Evolutionary conservation across 2,797 vertebrate genomes (phyloP).

Genomic region (Hydrolagus colliei): DNA sequence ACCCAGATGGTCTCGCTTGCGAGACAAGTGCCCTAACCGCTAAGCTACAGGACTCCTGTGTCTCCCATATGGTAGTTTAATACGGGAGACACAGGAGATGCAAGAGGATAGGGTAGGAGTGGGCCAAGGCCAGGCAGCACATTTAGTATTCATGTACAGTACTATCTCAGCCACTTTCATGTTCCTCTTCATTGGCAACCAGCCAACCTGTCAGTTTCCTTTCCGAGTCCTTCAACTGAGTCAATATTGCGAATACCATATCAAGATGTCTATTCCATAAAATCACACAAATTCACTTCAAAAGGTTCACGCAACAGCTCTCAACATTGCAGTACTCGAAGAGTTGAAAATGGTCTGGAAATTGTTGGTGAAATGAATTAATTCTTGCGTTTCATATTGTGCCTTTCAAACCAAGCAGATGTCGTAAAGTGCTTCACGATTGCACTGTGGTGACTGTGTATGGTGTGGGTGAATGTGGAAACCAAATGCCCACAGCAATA

Average conservation of each 20-base stretch:
- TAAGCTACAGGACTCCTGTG: too few relatives aligned
- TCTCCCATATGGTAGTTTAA: too few relatives aligned
- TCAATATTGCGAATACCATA: background rate
- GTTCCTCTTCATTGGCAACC: background rate
- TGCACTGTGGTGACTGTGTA: too few relatives aligned
- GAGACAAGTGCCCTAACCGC: too few relatives aligned
- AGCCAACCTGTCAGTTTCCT: background rate
- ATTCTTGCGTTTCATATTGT: background rate
- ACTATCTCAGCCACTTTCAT: background rate
- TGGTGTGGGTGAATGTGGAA: too few relatives aligned
- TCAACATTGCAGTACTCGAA: background rate
- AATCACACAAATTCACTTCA: slow-evolving; percentile 9
- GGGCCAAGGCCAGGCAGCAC: too few relatives aligned
- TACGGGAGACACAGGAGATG: too few relatives aligned
- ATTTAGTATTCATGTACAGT: background rate
- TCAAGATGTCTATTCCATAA: background rate
- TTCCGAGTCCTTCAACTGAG: background rate
- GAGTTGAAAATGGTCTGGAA: background rate
- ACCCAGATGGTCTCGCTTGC: too few relatives aligned
- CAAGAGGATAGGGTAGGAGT: too few relatives aligned
- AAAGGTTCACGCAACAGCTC: background rate
- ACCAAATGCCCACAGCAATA: too few relatives aligned
- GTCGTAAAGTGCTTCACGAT: too few relatives aligned
- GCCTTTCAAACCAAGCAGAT: too few relatives aligned
- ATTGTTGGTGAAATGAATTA: background rate